Evolutionary conservation across 2,797 vertebrate genomes (phyloP).

Genomic region (Carduelis carduelis): DNA sequence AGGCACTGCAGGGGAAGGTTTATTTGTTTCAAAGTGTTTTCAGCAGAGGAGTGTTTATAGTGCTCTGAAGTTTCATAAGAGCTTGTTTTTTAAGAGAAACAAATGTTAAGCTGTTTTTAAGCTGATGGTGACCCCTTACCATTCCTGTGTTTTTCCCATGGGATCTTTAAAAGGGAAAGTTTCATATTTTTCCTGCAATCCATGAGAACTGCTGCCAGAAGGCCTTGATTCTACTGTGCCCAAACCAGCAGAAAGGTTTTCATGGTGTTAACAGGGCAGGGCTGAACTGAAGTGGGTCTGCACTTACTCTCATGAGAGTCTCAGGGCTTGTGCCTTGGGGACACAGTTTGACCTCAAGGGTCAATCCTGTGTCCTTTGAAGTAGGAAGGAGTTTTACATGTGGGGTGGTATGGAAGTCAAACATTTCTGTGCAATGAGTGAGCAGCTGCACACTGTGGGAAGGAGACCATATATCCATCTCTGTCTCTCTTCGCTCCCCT

Average conservation of each 20-base stretch:
- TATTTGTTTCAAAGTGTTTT: conserved; percentile 47
- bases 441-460: not conserved
- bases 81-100: conserved; percentile 55
- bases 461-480: not conserved
- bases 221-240: not conserved
- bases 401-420: not conserved
- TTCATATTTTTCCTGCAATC: not conserved
- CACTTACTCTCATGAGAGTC: not conserved
- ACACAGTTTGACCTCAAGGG: conserved; percentile 4
- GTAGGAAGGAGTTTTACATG: not conserved
- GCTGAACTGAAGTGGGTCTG: not conserved
- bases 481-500: not conserved
- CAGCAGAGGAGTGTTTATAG: conserved; percentile 36
- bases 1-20: not conserved
- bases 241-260: conserved; percentile 24
- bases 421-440: not conserved
- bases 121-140: conserved; percentile 15
- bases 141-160: conserved; percentile 28
- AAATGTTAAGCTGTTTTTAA: conserved; percentile 47
- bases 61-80: conserved; percentile 47
- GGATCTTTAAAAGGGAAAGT: conserved; percentile 15
- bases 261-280: not conserved
- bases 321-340: not conserved
- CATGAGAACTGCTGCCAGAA: conserved; percentile 10
- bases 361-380: conserved; percentile 13